These are phyloP conservation scores for Xestia rhomboidea DNA, from an alignment of 2,888 invertebrate species.

Conservation along the genomic window DNA sequence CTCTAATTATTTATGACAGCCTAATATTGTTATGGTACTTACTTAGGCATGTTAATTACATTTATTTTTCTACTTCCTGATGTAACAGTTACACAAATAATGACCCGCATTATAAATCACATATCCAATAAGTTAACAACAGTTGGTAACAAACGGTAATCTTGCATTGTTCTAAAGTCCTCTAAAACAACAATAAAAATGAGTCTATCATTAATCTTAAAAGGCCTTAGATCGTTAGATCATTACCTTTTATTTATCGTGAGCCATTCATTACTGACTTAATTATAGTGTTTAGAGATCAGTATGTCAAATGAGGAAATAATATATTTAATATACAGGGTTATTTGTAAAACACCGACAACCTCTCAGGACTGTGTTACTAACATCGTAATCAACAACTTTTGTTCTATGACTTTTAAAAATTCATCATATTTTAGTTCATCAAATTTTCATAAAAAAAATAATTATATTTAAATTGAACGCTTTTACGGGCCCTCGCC, in stretches of 20 bases:
- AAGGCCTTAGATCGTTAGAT: slow-evolving; percentile 6
- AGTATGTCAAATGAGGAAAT: slow-evolving; percentile 11
- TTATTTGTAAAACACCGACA: too few relatives aligned
- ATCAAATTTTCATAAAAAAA: too few relatives aligned
- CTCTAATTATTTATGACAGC: neutral
- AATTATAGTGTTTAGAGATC: slow-evolving; percentile 18
- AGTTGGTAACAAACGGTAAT: slow-evolving; percentile 1
- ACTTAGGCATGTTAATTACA: neutral
- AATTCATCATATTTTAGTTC: too few relatives aligned
- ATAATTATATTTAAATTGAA: too few relatives aligned
- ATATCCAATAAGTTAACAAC: neutral
- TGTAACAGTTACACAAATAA: neutral
- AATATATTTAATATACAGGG: neutral
- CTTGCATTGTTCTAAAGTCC: slow-evolving; percentile 18
- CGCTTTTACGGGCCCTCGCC: too few relatives aligned
- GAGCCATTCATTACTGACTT: slow-evolving; percentile 21
- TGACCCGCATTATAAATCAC: neutral
- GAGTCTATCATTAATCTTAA: slow-evolving; percentile 10
- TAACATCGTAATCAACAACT: too few relatives aligned
- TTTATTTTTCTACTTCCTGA: neutral
- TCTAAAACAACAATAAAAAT: slow-evolving; percentile 22
- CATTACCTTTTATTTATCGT: slow-evolving; percentile 4
- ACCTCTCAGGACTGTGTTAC: too few relatives aligned
- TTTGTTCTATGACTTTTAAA: too few relatives aligned
- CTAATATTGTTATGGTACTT: neutral